Percentiles rank a stretch among this genome's conserved stretches.
Evolutionary conservation across 2,888 invertebrate species (phyloP).

Genomic region (Dendrolimus houi): DNA sequence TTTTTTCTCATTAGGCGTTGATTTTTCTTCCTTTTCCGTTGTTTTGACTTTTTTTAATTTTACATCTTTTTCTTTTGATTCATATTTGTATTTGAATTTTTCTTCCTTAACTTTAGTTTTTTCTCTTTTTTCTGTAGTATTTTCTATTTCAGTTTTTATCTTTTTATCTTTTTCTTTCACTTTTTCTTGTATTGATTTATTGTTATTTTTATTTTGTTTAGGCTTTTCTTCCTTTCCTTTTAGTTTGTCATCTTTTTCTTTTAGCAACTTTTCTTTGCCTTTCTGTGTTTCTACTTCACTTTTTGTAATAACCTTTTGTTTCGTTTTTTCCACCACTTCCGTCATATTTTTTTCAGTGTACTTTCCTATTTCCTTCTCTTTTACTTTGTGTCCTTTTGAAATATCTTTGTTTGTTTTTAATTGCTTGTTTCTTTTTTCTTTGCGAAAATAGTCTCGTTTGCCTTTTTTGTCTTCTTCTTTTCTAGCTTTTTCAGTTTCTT

Average conservation of each 20-base stretch:
- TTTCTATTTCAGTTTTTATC: conserved; percentile 3
- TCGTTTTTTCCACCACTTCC: conserved; percentile 6
- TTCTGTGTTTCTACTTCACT: conserved; percentile 7
- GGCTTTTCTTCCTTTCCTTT: conserved; percentile 6
- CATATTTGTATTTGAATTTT: conserved; percentile 6
- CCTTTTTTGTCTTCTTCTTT: too few relatives aligned
- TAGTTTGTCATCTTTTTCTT: conserved; percentile 7
- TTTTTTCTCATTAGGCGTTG: conserved; percentile 3
- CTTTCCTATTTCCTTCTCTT: conserved; percentile 1
- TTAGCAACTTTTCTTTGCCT: conserved; percentile 5
- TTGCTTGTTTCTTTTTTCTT: too few relatives aligned
- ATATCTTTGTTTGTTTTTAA: not conserved
- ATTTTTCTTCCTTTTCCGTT: conserved; percentile 4
- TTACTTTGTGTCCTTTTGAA: conserved; percentile 5
- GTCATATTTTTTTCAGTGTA: conserved; percentile 1
- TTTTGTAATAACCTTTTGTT: conserved; percentile 12
- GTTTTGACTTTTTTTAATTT: conserved; percentile 2
- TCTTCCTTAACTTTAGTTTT: not conserved
- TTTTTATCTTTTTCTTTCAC: too few relatives aligned
- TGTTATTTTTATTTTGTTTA: conserved; percentile 6
- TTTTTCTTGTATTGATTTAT: conserved; percentile 3
- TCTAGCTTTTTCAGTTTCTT: too few relatives aligned
- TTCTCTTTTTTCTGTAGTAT: conserved; percentile 7
- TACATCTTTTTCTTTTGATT: conserved; percentile 7
- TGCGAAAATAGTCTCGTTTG: too few relatives aligned